Percentiles rank a stretch among this genome's conserved stretches.
phyloP scores from a whole-genome alignment of 2,797 vertebrate species.

The Emydoidea blandingii region DNA sequence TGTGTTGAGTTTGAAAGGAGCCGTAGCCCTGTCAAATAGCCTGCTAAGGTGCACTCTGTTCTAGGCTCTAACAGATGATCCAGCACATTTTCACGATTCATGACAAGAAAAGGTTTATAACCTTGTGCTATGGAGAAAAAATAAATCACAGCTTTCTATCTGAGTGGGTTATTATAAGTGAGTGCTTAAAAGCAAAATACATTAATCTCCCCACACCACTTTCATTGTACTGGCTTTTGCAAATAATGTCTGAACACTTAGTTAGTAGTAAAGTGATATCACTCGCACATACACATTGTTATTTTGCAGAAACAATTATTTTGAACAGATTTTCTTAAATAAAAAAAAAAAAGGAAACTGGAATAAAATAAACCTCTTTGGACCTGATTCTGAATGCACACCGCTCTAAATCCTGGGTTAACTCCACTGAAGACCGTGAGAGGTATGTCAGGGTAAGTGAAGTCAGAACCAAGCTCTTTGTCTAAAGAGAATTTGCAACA shows the following conservation, averaged over 20 bases:
- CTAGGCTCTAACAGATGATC: not conserved
- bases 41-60: rapidly evolving
- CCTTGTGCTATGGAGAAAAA: not conserved
- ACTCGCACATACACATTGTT: not conserved
- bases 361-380: not conserved
- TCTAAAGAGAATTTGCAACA: not conserved
- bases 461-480: not conserved
- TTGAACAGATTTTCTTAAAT: not conserved
- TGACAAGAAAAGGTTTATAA: not conserved
- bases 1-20: rapidly evolving
- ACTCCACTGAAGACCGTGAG: too few species aligned
- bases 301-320: not conserved
- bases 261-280: not conserved
- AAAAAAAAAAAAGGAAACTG: not conserved
- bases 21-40: not conserved
- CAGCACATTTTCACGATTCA: not conserved
- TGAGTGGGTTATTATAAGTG: not conserved
- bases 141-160: not conserved
- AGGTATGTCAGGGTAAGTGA: not conserved
- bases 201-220: not conserved
- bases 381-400: not conserved
- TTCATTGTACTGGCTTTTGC: not conserved
- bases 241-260: not conserved
- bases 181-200: not conserved
- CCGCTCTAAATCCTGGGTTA: not conserved